phyloP scores from a whole-genome alignment of 2,797 vertebrate species.

The Odontamblyopus rebecca region DNA sequence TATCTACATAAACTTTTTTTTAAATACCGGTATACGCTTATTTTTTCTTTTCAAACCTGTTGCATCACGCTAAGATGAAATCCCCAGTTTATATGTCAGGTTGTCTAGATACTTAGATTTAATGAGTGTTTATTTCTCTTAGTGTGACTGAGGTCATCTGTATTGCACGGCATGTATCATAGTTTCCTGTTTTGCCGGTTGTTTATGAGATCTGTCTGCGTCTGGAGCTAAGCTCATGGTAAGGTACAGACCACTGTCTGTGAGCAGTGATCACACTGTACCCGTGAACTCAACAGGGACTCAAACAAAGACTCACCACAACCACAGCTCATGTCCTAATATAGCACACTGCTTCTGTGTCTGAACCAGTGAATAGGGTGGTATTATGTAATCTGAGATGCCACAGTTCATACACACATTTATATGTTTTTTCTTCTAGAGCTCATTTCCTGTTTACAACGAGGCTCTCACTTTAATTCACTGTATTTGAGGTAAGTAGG shows the following conservation, averaged over 20 bases:
- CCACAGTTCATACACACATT: background rate
- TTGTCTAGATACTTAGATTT: constrained; percentile 18
- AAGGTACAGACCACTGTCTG: constrained; percentile 46
- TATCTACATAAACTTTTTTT: too few relatives aligned
- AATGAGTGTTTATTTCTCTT: constrained; percentile 33
- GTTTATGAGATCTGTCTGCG: constrained; percentile 63
- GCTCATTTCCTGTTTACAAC: constrained; percentile 84
- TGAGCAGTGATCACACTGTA: constrained; percentile 47
- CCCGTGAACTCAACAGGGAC: constrained; percentile 49
- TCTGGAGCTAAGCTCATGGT: constrained; percentile 53
- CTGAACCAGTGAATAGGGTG: constrained; percentile 18
- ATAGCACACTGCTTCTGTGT: constrained; percentile 50
- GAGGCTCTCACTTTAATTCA: constrained; percentile 82
- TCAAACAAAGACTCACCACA: constrained; percentile 63
- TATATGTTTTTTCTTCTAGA: constrained; percentile 66
- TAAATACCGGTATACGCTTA: background rate
- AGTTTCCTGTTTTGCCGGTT: constrained; percentile 72
- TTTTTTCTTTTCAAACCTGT: too few relatives aligned
- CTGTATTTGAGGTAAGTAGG: constrained; percentile 77
- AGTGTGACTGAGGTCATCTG: constrained; percentile 33
- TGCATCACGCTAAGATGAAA: background rate
- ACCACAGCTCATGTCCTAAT: constrained; percentile 49
- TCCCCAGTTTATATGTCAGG: background rate
- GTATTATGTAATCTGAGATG: constrained; percentile 41
- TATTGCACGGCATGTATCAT: constrained; percentile 39